These are phyloP conservation scores for Paradoxurus hermaphroditus DNA, from an alignment of 2,113 vertebrate genomes.

Conservation along the genomic window DNA sequence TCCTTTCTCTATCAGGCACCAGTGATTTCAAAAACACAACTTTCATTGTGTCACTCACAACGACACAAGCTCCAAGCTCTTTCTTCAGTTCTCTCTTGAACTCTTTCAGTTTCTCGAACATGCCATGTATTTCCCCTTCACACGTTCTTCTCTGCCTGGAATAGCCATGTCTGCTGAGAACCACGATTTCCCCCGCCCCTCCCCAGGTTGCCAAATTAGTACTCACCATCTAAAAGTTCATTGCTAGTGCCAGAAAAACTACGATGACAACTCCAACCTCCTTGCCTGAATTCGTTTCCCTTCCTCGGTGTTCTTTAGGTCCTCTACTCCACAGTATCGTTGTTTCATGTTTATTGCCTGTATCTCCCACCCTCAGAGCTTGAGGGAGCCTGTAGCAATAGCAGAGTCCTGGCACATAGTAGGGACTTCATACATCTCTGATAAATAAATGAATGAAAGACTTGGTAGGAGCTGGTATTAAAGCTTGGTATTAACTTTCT, in stretches of 20 bases:
- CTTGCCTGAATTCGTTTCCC: neutral
- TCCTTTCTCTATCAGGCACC: neutral
- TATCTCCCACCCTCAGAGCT: neutral
- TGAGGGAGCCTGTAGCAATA: neutral
- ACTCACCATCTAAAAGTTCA: neutral
- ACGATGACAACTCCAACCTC: neutral
- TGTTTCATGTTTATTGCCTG: neutral
- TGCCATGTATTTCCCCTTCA: neutral
- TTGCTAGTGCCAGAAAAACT: neutral
- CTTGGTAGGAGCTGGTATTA: neutral
- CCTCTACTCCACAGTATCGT: neutral
- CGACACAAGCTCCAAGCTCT: neutral
- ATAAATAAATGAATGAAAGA: neutral
- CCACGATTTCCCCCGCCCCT: neutral
- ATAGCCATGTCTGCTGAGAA: neutral
- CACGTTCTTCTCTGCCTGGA: neutral
- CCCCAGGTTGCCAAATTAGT: neutral
- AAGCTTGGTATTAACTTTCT: too few relatives aligned
- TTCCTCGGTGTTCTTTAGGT: neutral
- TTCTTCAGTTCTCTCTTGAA: neutral
- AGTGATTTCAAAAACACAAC: neutral
- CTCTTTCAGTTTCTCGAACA: neutral
- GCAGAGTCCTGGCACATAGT: neutral
- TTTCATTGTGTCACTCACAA: neutral
- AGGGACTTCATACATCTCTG: neutral